Evolutionary conservation across 64 coral and sea anemone species (phyloP), one percentile per base, ranked within the genome.

Genomic region (Montipora cactus): DNA sequence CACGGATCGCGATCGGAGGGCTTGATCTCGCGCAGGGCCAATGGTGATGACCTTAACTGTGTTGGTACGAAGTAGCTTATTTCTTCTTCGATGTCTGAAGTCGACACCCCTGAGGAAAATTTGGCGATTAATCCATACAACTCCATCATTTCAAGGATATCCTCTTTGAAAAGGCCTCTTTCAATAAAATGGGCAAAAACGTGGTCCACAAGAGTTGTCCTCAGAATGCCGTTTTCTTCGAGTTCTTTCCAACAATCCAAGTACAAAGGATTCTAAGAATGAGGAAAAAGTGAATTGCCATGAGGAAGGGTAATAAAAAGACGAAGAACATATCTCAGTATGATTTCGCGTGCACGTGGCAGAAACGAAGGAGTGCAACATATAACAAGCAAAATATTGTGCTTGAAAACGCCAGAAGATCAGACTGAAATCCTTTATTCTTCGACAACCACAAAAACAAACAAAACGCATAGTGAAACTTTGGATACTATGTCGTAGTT

Each of bases 101-200:
- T 57, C 7, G 53, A 11, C 15, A 61, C 8, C 4, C 37, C 52
- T 55, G 52, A 44, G 11, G 48, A 7, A 23, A 92, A 92, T 52
- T 75, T 77, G 37, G 80, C 90, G 8, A 92, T 86, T 51, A 92
- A 82, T 8, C 90, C 90, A 86, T 92, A 92, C 13, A 84, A 51
- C 18, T 92, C 81, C 90, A 92, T 92, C 90, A 92, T 92, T n/a
- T 68, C 80, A 18, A 92, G 73, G 68, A 92, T 58, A 28, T 92
- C 90, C 23, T 92, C 66, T 50, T 77, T 83, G 11, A 49, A 70
- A 10, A 84, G 48, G 18, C 51, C 90, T 44, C 45, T 77, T 2
- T 76, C 48, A 13, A 92, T 62, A 8, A 85, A 44, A 14, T 92
- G 80, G 2, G 46, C 37, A 20, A 92, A 92, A 25, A 92, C 80